Conservation (phyloP, 2,888 invertebrate genomes). For the Exocentrus adspersus region DNA sequence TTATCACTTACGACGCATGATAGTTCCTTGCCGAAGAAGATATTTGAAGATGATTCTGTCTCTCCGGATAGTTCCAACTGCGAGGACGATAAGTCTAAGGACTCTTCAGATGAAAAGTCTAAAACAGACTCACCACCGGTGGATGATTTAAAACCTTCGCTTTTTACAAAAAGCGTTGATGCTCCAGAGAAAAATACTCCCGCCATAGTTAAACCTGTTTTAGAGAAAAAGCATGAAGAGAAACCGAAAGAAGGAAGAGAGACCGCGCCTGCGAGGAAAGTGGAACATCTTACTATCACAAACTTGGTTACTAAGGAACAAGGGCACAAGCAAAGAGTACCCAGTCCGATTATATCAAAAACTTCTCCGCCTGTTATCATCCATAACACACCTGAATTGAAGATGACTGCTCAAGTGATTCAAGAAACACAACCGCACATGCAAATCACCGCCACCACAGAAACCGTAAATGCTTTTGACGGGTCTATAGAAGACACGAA, state of each 20-base stretch:
- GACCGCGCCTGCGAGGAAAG: conserved; percentile 27
- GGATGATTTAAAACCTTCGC: conserved; percentile 43
- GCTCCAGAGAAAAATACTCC: conserved; percentile 7
- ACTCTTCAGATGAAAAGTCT: conserved; percentile 53
- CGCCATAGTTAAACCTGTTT: conserved; percentile 14
- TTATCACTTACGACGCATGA: conserved; percentile 70
- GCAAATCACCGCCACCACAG: conserved; percentile 61
- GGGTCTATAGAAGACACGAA: conserved; percentile 70
- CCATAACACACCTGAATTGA: conserved; percentile 59
- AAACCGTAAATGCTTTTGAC: conserved; percentile 68
- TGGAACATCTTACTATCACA: conserved; percentile 55
- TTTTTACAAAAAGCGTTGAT: conserved; percentile 37
- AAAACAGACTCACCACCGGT: conserved; percentile 48
- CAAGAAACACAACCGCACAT: conserved; percentile 57
- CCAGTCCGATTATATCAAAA: conserved; percentile 53
- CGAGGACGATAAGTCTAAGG: conserved; percentile 61
- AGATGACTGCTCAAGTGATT: conserved; percentile 62
- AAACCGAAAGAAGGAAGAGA: conserved; percentile 31
- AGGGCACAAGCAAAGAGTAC: conserved; percentile 55
- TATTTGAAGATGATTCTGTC: conserved; percentile 74
- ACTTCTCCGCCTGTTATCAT: conserved; percentile 54
- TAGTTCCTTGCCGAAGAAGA: conserved; percentile 72
- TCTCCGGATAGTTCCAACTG: conserved; percentile 68
- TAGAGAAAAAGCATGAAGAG: conserved; percentile 27
- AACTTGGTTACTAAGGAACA: conserved; percentile 62